Evolutionary conservation across 2,888 invertebrate genomes (phyloP).

Genomic region (Cylindroiulus punctatus): DNA sequence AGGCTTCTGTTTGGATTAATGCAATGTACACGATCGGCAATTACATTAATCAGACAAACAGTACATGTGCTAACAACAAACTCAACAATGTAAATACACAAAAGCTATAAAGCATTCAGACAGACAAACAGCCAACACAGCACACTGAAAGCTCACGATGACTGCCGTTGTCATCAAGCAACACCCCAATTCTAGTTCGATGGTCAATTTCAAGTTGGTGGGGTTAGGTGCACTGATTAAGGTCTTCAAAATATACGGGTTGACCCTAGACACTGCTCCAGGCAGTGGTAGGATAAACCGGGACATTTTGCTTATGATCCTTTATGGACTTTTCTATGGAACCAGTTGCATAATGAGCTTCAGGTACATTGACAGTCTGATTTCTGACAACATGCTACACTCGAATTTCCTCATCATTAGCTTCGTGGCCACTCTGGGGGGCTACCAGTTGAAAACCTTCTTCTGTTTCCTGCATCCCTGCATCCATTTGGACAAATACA

Average conservation of each 20-base stretch:
- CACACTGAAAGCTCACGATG: background rate
- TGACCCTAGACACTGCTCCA: background rate
- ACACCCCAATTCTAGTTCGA: background rate
- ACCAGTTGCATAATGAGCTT: background rate
- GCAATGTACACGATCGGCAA: background rate
- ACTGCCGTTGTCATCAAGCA: background rate
- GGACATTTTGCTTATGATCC: background rate
- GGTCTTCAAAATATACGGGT: background rate
- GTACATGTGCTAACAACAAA: background rate
- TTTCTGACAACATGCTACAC: background rate
- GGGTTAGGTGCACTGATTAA: background rate
- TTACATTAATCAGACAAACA: background rate
- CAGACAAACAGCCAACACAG: background rate
- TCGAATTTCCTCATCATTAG: background rate
- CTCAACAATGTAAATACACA: background rate
- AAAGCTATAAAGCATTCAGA: background rate
- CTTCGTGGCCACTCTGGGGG: background rate
- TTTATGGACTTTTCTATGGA: background rate
- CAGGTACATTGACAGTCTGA: background rate
- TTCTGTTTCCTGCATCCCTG: background rate
- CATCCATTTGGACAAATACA: background rate
- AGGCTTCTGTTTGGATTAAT: background rate
- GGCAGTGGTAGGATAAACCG: background rate
- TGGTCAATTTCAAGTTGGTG: background rate
- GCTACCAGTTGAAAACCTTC: background rate